These are phyloP conservation scores for Ptychobarbus kaznakovi DNA, from an alignment of 2,797 vertebrate species.

Conservation along the genomic window DNA sequence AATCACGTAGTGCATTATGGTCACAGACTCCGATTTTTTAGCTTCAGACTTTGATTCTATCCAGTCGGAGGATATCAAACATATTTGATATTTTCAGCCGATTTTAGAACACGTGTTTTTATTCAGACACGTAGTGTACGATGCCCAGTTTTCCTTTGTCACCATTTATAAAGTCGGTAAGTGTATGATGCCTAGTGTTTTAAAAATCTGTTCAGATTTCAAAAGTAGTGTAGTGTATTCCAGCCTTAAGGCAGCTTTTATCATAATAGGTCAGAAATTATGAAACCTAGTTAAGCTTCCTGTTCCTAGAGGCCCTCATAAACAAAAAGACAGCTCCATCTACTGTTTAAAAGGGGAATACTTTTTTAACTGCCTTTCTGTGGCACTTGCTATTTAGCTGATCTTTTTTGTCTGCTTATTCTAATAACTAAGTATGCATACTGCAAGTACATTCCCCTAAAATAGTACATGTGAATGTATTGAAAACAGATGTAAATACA, in stretches of 20 bases:
- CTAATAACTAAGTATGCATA: neutral
- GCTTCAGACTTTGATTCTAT: too few relatives aligned
- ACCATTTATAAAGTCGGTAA: too few relatives aligned
- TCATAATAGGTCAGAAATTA: neutral
- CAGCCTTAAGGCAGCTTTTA: neutral
- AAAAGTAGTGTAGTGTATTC: too few relatives aligned
- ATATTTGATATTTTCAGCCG: too few relatives aligned
- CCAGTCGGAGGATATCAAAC: too few relatives aligned
- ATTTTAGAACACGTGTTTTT: too few relatives aligned
- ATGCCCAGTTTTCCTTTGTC: too few relatives aligned
- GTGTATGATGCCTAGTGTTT: too few relatives aligned
- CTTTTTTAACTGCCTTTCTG: neutral
- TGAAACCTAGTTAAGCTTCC: constrained; percentile 12
- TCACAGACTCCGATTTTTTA: too few relatives aligned
- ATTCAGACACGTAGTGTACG: too few relatives aligned
- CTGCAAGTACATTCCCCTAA: neutral
- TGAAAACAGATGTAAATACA: neutral
- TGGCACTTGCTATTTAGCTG: neutral
- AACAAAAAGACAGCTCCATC: constrained; percentile 37
- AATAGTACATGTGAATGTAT: neutral
- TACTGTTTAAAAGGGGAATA: neutral
- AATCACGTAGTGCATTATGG: too few relatives aligned
- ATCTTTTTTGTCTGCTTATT: neutral
- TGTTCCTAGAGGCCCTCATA: neutral
- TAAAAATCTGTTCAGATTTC: too few relatives aligned